A percentile compares a stretch with the other conserved stretches of the same genome.
Conservation (phyloP, 2,888 invertebrate species). For the Acrocyrtus sp. region DNA sequence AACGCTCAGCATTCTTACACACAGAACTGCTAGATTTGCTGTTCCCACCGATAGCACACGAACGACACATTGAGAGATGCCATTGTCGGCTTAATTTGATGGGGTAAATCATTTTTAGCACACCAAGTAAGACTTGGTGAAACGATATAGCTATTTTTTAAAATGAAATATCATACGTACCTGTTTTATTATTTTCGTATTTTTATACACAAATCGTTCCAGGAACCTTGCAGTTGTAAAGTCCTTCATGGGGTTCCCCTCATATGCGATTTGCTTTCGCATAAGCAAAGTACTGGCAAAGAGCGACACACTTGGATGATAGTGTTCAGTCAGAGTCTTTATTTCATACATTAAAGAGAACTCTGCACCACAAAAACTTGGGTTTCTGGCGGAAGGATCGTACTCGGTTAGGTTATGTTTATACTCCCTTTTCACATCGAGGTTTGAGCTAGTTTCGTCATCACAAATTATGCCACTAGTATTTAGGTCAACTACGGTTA, state of each 20-base stretch:
- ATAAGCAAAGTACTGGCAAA: constrained; percentile 84
- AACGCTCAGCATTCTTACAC: constrained; percentile 20
- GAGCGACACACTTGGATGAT: constrained; percentile 90
- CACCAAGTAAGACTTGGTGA: too few relatives aligned
- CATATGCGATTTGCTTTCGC: constrained; percentile 80
- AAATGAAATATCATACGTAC: constrained; percentile 14
- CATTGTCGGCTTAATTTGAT: constrained; percentile 36
- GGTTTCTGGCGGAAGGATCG: constrained; percentile 82
- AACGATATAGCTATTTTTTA: constrained; percentile 58
- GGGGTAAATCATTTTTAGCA: too few relatives aligned
- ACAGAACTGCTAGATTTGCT: constrained; percentile 25
- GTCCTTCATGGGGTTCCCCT: constrained; percentile 93
- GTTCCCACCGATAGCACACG: constrained; percentile 52
- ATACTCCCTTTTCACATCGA: constrained; percentile 20
- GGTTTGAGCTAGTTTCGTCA: neutral
- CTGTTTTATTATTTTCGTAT: constrained; percentile 70
- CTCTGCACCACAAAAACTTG: constrained; percentile 83
- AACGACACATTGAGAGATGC: constrained; percentile 30
- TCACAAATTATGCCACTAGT: neutral
- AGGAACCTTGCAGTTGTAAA: constrained; percentile 90
- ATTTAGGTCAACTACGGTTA: neutral
- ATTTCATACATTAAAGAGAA: constrained; percentile 80
- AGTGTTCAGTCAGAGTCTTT: constrained; percentile 77
- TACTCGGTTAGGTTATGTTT: constrained; percentile 68
- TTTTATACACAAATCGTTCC: constrained; percentile 95